Percentiles rank a stretch among this genome's conserved stretches.
Conservation (phyloP, 1,140 invertebrate species). For the Pseudomyrmex gracilis region DNA sequence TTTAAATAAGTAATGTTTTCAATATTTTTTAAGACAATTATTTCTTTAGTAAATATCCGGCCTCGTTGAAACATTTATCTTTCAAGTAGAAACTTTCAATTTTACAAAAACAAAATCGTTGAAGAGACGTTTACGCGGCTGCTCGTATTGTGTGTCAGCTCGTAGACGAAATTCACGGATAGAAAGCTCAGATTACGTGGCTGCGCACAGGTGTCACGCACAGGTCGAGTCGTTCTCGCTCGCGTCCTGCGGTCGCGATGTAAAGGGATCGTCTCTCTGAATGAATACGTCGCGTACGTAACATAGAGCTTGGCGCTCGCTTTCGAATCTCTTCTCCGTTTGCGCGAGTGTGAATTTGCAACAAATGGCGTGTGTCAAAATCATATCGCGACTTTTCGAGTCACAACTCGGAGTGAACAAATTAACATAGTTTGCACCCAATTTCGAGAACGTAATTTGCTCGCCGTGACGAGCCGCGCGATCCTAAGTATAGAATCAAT, state of each 20-base stretch:
- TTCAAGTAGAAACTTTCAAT: too few relatives aligned
- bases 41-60: too few relatives aligned
- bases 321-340: background rate
- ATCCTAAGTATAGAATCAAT: conserved; percentile 14
- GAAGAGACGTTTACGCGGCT: background rate
- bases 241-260: background rate
- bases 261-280: background rate
- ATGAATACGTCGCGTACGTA: conserved; percentile 11
- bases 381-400: background rate
- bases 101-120: background rate
- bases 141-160: background rate
- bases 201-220: background rate
- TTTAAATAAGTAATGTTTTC: too few relatives aligned
- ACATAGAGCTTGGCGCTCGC: background rate
- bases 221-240: background rate
- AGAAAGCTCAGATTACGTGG: conserved; percentile 12
- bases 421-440: conserved; percentile 5
- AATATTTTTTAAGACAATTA: too few relatives aligned
- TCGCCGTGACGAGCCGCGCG: background rate
- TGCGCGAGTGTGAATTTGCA: too few relatives aligned
- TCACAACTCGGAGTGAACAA: conserved; percentile 21
- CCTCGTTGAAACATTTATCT: too few relatives aligned
- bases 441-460: background rate
- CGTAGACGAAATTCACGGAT: conserved; percentile 11
- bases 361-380: background rate